Conservation (phyloP, 2,888 invertebrate genomes). For the Pterostichus niger region DNA sequence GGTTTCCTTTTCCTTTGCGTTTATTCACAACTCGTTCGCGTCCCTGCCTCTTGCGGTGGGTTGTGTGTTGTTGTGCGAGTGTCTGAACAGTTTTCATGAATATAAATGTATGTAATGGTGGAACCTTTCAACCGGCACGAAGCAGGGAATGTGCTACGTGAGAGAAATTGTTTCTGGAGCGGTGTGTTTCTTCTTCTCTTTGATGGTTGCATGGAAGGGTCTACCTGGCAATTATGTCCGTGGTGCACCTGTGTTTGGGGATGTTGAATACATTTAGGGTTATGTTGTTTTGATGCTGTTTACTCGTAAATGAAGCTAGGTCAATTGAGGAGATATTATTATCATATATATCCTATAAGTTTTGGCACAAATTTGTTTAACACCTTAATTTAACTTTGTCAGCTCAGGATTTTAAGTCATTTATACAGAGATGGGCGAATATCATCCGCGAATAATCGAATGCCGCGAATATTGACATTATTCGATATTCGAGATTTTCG, state of each 20-base stretch:
- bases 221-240: background rate
- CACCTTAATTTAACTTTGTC: too few relatives aligned
- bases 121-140: background rate
- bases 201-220: background rate
- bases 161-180: background rate
- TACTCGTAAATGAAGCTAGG: background rate
- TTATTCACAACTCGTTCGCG: background rate
- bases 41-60: background rate
- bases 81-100: constrained; percentile 44
- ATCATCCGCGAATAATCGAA: too few relatives aligned
- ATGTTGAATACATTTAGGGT: background rate
- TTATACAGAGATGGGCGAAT: too few relatives aligned
- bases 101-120: constrained; percentile 23
- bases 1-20: constrained; percentile 16
- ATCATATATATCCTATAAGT: too few relatives aligned
- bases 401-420: too few relatives aligned
- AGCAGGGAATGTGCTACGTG: background rate
- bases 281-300: background rate
- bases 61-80: constrained; percentile 8
- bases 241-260: background rate
- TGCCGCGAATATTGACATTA: too few relatives aligned
- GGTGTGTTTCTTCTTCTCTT: background rate
- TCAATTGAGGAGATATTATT: background rate
- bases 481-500: too few relatives aligned
- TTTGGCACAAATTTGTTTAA: too few relatives aligned